Base-by-base conservation (phyloP, 2,797 vertebrate genomes). In the Poeciliopsis gracilis region DNA sequence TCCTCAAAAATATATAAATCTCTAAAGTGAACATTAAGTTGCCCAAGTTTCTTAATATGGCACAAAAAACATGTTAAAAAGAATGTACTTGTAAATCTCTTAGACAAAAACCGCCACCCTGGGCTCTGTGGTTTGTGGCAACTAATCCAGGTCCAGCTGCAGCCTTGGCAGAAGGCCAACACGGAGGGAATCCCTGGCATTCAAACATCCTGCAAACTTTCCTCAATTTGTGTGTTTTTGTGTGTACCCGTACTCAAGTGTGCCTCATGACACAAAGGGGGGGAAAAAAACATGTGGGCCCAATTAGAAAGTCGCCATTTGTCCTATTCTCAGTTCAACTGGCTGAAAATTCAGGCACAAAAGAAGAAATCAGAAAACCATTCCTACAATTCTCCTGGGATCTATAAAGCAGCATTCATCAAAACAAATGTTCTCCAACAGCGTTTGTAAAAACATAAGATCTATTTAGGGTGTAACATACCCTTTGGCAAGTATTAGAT, bases 141-240 rank as follows among this genome's bases (percentile, higher is more conserved):
- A 78, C 82, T 80, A 77, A 76, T 86, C 75, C 83, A 82, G 41
- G 38, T 90, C 90, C 93, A 94, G 91, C 91, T 93, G 91, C 89
- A 88, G 83, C 81, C 76, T 77, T 86, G 87, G 90, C 80, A 89
- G 46, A 77, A 61, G 84, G 91, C 89, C 88, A 90, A 84, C 82
- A 79, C 30, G 61, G 80, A 88, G 93, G 92, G 93, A 95, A 95
- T 94, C 92, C 90, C 85, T 88, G 90, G 93, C 86, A 94, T 95
- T 88, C 84, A 51, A 89, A 82, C 83, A 85, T 90, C 82, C 79
- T 92, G 84, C 77, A 92, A 93, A 90, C 86, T 91, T 92, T 92
- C 90, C 87, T 85, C 78, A 77, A 88, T 85, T 76, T 80, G 83
- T 90, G 85, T 84, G 82, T 89, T 77, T 93, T 83, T 88, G 57